A percentile compares a stretch with the other conserved stretches of the same genome.
These are phyloP conservation scores for Chiloscyllium punctatum DNA, from an alignment of 2,797 vertebrate genomes.

Conservation along the genomic window DNA sequence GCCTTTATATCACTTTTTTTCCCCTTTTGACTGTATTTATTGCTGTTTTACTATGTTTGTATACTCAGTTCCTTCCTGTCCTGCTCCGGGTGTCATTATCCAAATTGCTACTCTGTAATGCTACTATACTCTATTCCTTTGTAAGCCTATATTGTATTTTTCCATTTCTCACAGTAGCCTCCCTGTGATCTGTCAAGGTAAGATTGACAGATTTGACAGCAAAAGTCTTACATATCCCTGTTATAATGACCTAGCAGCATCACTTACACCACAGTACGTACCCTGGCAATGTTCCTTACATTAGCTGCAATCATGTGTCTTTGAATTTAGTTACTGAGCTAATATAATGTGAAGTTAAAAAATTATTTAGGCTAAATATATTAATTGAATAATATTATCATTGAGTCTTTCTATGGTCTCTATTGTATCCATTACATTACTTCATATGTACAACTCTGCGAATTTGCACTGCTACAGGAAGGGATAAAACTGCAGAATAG, in stretches of 20 bases:
- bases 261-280: too few species aligned
- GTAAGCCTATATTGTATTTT: not conserved
- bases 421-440: not conserved
- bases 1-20: too few species aligned
- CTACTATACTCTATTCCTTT: not conserved
- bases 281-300: not conserved
- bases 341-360: not conserved
- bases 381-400: not conserved
- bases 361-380: not conserved
- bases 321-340: too few species aligned
- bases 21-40: too few species aligned
- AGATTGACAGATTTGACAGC: not conserved
- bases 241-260: not conserved
- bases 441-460: not conserved
- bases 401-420: not conserved
- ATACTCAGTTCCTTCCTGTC: too few species aligned
- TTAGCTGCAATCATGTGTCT: not conserved
- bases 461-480: not conserved
- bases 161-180: not conserved
- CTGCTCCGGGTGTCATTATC: too few species aligned
- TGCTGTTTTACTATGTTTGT: too few species aligned
- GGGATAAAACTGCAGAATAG: not conserved
- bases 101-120: too few species aligned
- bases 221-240: not conserved
- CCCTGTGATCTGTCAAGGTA: too few species aligned